These are phyloP conservation scores for Sorex araneus DNA, from an alignment of 2,113 vertebrate species.

Conservation along the genomic window DNA sequence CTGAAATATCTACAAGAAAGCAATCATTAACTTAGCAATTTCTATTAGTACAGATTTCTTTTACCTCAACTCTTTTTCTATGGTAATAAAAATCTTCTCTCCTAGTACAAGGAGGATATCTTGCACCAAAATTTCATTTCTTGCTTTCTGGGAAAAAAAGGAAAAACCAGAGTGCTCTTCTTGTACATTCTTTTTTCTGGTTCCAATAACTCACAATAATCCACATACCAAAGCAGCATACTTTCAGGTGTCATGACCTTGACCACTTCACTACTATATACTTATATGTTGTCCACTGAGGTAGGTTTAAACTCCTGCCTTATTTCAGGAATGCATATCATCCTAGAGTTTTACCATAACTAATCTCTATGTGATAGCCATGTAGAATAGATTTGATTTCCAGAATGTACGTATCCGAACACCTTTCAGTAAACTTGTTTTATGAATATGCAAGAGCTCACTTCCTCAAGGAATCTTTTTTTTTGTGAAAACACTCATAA, in stretches of 20 bases:
- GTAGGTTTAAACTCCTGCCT: background rate
- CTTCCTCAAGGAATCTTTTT: background rate
- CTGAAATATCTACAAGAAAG: background rate
- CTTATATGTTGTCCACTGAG: slow-evolving; percentile 36
- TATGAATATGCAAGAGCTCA: background rate
- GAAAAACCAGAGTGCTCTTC: background rate
- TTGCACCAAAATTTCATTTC: background rate
- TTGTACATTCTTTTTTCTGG: background rate
- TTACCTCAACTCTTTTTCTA: background rate
- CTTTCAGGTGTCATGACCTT: background rate
- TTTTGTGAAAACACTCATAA: background rate
- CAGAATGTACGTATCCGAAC: background rate
- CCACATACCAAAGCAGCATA: background rate
- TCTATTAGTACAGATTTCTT: background rate
- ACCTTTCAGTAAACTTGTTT: background rate
- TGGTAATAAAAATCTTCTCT: background rate
- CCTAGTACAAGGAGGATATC: background rate
- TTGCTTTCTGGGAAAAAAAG: background rate
- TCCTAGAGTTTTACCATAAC: background rate
- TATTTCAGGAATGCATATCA: background rate
- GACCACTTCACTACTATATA: background rate
- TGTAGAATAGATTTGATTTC: background rate
- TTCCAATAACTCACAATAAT: background rate
- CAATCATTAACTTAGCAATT: background rate
- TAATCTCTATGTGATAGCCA: background rate